Conservation (phyloP, 2,888 invertebrate genomes). For the Harpagoxenus sublaevis region DNA sequence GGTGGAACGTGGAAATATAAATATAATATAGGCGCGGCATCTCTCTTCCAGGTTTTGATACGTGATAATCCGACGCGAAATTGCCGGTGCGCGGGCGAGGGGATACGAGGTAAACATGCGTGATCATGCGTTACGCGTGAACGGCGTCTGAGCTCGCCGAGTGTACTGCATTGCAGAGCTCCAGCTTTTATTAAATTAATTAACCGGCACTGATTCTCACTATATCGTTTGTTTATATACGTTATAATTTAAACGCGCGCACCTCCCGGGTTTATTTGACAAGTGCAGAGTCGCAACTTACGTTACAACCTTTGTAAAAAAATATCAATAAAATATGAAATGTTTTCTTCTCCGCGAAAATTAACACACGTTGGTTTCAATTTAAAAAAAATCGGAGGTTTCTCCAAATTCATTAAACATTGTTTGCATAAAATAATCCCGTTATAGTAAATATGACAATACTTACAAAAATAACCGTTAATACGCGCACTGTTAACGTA, state of each 20-base stretch:
- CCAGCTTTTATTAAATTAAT: constrained; percentile 30
- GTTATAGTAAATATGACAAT: not conserved
- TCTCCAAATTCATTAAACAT: not conserved
- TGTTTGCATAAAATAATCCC: not conserved
- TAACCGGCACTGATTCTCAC: constrained; percentile 6
- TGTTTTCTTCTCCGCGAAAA: not conserved
- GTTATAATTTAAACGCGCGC: not conserved
- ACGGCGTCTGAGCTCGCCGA: not conserved
- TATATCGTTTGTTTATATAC: not conserved
- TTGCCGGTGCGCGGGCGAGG: not conserved
- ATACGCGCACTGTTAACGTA: not conserved
- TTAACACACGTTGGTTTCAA: not conserved
- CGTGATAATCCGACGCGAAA: constrained; percentile 47
- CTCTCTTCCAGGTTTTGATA: constrained; percentile 18
- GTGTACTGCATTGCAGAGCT: not conserved
- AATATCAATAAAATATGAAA: not conserved
- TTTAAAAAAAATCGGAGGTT: not conserved
- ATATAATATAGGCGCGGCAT: constrained; percentile 43
- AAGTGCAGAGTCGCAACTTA: not conserved
- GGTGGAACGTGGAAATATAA: constrained; percentile 50
- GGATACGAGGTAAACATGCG: constrained; percentile 20
- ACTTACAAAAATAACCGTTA: not conserved
- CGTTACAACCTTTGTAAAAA: not conserved
- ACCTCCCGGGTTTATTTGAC: not conserved
- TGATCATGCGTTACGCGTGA: constrained; percentile 48